Percentiles rank a stretch among this genome's conserved stretches.
These are phyloP conservation scores for Ips typographus DNA, from an alignment of 1,140 invertebrate species.

Conservation along the genomic window DNA sequence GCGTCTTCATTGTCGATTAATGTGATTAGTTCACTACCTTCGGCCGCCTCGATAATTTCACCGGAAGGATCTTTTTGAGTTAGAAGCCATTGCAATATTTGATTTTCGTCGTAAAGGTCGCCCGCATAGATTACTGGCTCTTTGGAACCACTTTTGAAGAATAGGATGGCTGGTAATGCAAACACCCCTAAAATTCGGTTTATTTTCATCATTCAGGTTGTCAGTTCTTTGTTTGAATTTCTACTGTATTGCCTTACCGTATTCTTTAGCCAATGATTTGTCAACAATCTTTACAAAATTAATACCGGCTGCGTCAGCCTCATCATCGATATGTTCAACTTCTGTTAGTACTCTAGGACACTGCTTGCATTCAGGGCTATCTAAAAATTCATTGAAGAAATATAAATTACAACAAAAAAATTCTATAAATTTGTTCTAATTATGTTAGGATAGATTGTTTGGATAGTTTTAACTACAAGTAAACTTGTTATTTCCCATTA, in stretches of 20 bases:
- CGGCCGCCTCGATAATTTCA: slow-evolving; percentile 86
- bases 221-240: slow-evolving; percentile 4
- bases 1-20: slow-evolving; percentile 81
- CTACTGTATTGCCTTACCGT: slow-evolving; percentile 11
- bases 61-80: slow-evolving; percentile 88
- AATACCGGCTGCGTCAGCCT: slow-evolving; percentile 88
- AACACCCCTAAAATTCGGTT: slow-evolving; percentile 73
- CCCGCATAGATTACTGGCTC: slow-evolving; percentile 94
- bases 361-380: slow-evolving; percentile 92
- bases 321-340: slow-evolving; percentile 92
- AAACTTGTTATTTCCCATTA: background rate
- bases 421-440: background rate
- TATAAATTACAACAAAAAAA: slow-evolving; percentile 74
- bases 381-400: slow-evolving; percentile 75
- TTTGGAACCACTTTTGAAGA: slow-evolving; percentile 84
- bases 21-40: slow-evolving; percentile 77
- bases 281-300: slow-evolving; percentile 94
- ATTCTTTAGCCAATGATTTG: slow-evolving; percentile 78
- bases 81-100: slow-evolving; percentile 85
- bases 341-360: slow-evolving; percentile 84
- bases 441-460: no score
- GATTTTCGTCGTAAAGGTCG: slow-evolving; percentile 86
- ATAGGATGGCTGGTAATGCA: slow-evolving; percentile 84
- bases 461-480: no score
- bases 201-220: no score